phyloP scores from a whole-genome alignment of 2,888 invertebrate genomes.

The Laspeyria flexula region DNA sequence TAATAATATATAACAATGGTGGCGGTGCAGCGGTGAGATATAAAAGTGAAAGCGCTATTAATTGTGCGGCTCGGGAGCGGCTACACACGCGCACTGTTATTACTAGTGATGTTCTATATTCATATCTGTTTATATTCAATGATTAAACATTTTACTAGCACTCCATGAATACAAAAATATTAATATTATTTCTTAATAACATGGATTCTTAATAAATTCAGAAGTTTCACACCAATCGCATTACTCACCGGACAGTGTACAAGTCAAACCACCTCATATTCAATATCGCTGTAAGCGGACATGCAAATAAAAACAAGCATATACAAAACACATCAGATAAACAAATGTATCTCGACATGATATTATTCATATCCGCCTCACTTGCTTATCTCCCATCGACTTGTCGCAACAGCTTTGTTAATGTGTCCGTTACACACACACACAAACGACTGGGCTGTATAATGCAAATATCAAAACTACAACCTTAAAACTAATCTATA shows the following conservation, averaged over 20 bases:
- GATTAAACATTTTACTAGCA: too few species aligned
- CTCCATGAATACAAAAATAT: too few species aligned
- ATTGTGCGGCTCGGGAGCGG: conserved; percentile 57
- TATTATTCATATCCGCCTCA: conserved; percentile 11
- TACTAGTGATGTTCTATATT: conserved; percentile 38
- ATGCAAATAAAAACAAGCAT: conserved; percentile 34
- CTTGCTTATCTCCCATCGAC: conserved; percentile 19
- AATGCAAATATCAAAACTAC: conserved; percentile 20
- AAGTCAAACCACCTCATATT: background rate
- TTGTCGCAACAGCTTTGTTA: conserved; percentile 22
- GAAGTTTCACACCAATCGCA: too few species aligned
- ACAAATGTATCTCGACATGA: conserved; percentile 11
- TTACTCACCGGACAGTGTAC: background rate
- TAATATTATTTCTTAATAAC: too few species aligned
- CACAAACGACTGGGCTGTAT: background rate
- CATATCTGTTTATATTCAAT: too few species aligned
- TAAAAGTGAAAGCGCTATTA: conserved; percentile 57
- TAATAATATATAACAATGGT: conserved; percentile 22
- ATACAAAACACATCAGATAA: conserved; percentile 11
- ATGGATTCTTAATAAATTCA: too few species aligned
- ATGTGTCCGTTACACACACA: conserved; percentile 18
- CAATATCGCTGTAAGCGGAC: conserved; percentile 12
- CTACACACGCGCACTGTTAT: conserved; percentile 49
- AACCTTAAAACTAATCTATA: conserved; percentile 3
- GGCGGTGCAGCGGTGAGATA: conserved; percentile 18